Conservation (phyloP, 2,797 vertebrate species). For the Pseudochromis fuscus region DNA sequence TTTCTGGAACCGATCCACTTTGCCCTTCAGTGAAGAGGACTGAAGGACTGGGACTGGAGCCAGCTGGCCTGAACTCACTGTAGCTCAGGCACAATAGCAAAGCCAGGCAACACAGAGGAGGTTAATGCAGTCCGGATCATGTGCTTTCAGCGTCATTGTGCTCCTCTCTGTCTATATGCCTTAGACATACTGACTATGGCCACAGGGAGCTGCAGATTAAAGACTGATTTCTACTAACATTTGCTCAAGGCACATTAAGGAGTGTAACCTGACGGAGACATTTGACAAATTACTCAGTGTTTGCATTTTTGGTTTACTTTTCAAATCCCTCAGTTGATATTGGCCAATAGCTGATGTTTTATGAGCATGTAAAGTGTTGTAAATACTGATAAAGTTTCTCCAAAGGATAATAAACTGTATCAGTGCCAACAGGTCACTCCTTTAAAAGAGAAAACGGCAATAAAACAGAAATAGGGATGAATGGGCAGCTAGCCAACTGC, state of each 20-base stretch:
- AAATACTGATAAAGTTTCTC: conserved; percentile 14
- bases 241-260: conserved; percentile 27
- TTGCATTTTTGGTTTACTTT: conserved; percentile 24
- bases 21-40: conserved; percentile 68
- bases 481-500: neutral
- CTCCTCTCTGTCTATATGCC: conserved; percentile 56
- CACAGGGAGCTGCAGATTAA: conserved; percentile 15
- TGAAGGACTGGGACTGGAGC: conserved; percentile 71
- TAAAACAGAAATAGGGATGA: neutral
- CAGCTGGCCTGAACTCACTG: conserved; percentile 72
- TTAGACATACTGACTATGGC: conserved; percentile 27
- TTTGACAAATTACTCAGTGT: conserved; percentile 35
- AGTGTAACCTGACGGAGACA: conserved; percentile 13
- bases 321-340: conserved; percentile 5
- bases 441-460: conserved; percentile 1
- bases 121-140: conserved; percentile 63
- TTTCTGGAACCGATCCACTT: conserved; percentile 65
- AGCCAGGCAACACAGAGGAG: conserved; percentile 52
- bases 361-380: conserved; percentile 1
- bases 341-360: neutral
- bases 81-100: conserved; percentile 63
- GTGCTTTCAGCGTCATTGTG: conserved; percentile 68
- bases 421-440: neutral
- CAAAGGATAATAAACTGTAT: neutral
- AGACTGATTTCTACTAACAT: conserved; percentile 37